Percentiles rank a stretch among this genome's conserved stretches.
Evolutionary conservation across 2,113 vertebrate species (phyloP).

Genomic region (Sorex fumeus): DNA sequence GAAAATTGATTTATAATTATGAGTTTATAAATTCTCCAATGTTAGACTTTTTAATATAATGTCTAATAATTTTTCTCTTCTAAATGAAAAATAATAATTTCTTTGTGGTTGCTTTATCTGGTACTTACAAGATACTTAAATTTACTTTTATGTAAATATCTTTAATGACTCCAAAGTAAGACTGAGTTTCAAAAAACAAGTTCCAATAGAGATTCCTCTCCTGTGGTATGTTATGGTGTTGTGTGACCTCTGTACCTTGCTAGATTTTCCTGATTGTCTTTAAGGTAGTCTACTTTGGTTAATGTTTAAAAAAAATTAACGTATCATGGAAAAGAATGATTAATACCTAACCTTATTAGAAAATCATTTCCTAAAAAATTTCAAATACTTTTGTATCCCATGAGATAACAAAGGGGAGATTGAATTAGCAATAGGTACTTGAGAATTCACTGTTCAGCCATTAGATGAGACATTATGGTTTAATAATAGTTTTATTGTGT

Average conservation of each 20-base stretch:
- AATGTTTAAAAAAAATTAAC: conserved; percentile 5
- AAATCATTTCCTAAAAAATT: conserved; percentile 40
- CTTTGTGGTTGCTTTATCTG: conserved; percentile 32
- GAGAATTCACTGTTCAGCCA: not conserved
- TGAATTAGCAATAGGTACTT: conserved; percentile 16
- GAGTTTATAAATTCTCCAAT: conserved; percentile 33
- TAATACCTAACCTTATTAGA: conserved; percentile 22
- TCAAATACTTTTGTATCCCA: not conserved
- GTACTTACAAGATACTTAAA: conserved; percentile 41
- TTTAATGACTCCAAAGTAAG: not conserved
- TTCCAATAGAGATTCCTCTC: conserved; percentile 40
- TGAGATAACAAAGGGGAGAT: not conserved
- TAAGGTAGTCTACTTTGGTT: not conserved
- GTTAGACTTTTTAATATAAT: conserved; percentile 4
- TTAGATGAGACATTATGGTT: conserved; percentile 28
- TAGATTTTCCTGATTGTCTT: conserved; percentile 30
- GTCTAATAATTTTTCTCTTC: conserved; percentile 10
- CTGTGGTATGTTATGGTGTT: conserved; percentile 8
- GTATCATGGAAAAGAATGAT: conserved; percentile 20
- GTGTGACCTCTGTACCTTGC: conserved; percentile 15
- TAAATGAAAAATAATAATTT: conserved; percentile 39
- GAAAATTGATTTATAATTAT: conserved; percentile 24
- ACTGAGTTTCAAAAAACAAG: conserved; percentile 37
- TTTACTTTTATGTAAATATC: conserved; percentile 35
- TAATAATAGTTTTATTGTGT: conserved; percentile 18